phyloP scores from a whole-genome alignment of 2,888 invertebrate genomes.

The Spodoptera exigua region DNA sequence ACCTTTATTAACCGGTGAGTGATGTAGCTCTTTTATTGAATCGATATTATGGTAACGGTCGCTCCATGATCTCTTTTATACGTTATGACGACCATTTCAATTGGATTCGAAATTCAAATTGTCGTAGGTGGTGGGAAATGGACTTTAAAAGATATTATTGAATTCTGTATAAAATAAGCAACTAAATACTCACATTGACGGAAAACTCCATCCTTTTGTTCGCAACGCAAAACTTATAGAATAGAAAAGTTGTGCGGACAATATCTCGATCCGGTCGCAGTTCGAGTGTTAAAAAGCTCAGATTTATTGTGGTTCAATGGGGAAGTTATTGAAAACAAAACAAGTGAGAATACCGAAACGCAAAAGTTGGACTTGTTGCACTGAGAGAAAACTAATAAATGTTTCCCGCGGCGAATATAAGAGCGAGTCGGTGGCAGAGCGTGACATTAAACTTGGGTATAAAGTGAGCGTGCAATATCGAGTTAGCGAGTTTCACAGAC shows the following conservation, averaged over 20 bases:
- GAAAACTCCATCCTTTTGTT: conserved; percentile 13
- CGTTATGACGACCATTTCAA: no score
- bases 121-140: no score
- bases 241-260: conserved; percentile 37
- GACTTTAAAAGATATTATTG: no score
- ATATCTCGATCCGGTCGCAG: conserved; percentile 31
- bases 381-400: conserved; percentile 78
- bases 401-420: conserved; percentile 74
- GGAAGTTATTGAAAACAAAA: conserved; percentile 70
- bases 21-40: conserved; percentile 45
- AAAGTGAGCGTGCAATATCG: conserved; percentile 86
- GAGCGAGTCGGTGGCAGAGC: conserved; percentile 67
- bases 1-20: conserved; percentile 54
- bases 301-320: conserved; percentile 52
- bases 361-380: conserved; percentile 81
- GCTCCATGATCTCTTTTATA: conserved; percentile 28
- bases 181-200: neutral
- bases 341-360: conserved; percentile 67
- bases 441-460: conserved; percentile 81
- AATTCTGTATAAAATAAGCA: neutral
- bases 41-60: conserved; percentile 44
- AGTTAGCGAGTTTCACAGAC: conserved; percentile 82
- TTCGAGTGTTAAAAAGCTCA: conserved; percentile 49
- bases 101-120: no score
- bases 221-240: conserved; percentile 25